Percentiles rank a stretch among this genome's conserved stretches.
These are phyloP conservation scores for Conistra vaccinii DNA, from an alignment of 2,888 invertebrate species.

Conservation along the genomic window DNA sequence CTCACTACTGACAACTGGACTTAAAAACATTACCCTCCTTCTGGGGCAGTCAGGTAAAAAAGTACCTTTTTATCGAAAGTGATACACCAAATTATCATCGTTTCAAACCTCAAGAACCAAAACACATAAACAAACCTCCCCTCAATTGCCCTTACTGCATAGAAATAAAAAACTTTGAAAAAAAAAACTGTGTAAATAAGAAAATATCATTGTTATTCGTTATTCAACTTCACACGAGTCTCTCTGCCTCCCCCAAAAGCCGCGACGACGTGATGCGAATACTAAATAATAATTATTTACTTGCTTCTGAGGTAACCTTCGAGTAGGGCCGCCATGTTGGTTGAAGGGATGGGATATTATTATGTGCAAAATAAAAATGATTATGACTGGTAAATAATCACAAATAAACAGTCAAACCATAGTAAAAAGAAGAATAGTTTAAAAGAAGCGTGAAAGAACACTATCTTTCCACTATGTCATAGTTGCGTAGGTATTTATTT, in stretches of 20 bases:
- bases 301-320: slow-evolving; percentile 66
- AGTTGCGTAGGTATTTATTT: too few species aligned
- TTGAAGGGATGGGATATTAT: not conserved
- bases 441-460: too few species aligned
- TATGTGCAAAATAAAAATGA: not conserved
- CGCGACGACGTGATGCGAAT: slow-evolving; percentile 64
- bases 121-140: not conserved
- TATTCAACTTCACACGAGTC: slow-evolving; percentile 80
- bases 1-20: too few species aligned
- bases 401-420: too few species aligned
- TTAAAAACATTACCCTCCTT: too few species aligned
- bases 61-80: slow-evolving; percentile 2
- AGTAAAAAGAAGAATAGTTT: too few species aligned
- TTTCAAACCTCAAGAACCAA: not conserved
- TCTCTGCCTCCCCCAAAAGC: slow-evolving; percentile 68
- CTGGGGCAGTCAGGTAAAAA: too few species aligned
- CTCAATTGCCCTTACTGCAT: slow-evolving; percentile 3
- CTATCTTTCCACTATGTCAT: too few species aligned
- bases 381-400: not conserved
- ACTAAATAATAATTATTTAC: slow-evolving; percentile 72
- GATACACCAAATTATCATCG: not conserved
- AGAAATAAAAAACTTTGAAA: slow-evolving; percentile 30
- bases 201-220: slow-evolving; percentile 82
- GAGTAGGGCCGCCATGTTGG: slow-evolving; percentile 31
- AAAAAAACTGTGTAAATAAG: slow-evolving; percentile 69